Conservation (phyloP, 2,113 vertebrate genomes). For the Neopipo cinnamomea region DNA sequence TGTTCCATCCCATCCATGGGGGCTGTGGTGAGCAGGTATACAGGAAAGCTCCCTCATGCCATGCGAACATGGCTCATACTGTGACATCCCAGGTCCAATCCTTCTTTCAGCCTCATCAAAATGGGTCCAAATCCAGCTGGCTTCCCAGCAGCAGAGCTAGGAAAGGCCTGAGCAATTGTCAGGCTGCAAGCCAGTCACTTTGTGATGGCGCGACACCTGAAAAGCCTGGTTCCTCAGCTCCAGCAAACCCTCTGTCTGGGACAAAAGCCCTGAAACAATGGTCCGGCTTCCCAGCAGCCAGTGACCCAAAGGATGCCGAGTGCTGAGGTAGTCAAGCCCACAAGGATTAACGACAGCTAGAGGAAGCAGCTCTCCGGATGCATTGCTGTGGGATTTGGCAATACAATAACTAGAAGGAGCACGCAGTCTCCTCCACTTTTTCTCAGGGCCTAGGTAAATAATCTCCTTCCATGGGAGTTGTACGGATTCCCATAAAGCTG, state of each 20-base stretch:
- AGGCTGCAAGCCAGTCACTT: not conserved
- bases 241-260: not conserved
- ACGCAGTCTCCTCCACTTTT: not conserved
- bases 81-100: not conserved
- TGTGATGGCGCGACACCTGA: not conserved
- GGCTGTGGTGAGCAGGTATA: not conserved
- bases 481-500: slow-evolving; percentile 34
- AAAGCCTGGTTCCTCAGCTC: not conserved
- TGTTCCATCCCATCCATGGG: not conserved
- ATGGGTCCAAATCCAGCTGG: not conserved
- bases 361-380: not conserved
- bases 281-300: not conserved
- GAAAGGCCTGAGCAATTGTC: not conserved
- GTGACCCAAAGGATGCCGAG: not conserved
- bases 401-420: slow-evolving; percentile 54
- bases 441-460: slow-evolving; percentile 63
- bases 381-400: not conserved
- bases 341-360: slow-evolving; percentile 1
- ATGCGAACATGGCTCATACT: not conserved
- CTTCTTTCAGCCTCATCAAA: not conserved
- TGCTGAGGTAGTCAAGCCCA: not conserved
- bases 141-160: not conserved
- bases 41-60: accelerated
- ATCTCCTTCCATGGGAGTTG: not conserved
- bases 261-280: slow-evolving; percentile 23